Evolutionary conservation across 2,888 invertebrate genomes (phyloP), one percentile per base, ranked within the genome.

Genomic region (Loripinus fragilis): DNA sequence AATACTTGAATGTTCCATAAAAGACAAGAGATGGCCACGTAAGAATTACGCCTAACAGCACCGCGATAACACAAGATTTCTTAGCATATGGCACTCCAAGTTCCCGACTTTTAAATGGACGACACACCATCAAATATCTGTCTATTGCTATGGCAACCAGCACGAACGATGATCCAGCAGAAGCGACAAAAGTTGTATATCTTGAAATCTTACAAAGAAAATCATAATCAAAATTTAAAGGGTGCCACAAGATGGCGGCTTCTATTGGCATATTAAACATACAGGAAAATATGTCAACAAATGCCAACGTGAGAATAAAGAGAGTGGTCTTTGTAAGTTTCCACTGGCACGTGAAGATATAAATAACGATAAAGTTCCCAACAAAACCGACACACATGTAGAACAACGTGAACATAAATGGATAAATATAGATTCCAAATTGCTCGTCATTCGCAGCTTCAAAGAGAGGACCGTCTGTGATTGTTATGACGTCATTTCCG

Each of bases 201-300:
- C 86, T 72, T 15, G 84, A 84, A 12, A 86, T 75, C 52, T 84
- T 86, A 65, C 86, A 86, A 28, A 86, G n/a, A 2, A 71, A 64
- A n/a, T 78, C 74, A 55, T 76, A 33, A 45, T 86, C 84, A 60
- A 86, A 86, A n/a, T 52, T 74, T n/a, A 74, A 35, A 12, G 80
- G 79, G 25, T 78, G 71, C 77, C 80, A 76, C 38, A 86, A 70
- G 28, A 83, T 80, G 48, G 71, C 75, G 0, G 81, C 80, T 41
- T 86, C 86, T n/a, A 79, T 76, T 20, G 86, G 86, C 84, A 86
- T 86, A 30, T 83, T 83, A 15, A 86, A 55, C 1, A 78, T 33
- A 71, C 84, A 86, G 15, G 80, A 80, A 42, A 84, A 71, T 12
- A 84, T 65, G 66, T 86, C 86, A 17, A 86, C 81, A 17, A 79